Evolutionary conservation across 2,797 vertebrate genomes (phyloP), one percentile per base, ranked within the genome.

Genomic region (Spatula versicolor): DNA sequence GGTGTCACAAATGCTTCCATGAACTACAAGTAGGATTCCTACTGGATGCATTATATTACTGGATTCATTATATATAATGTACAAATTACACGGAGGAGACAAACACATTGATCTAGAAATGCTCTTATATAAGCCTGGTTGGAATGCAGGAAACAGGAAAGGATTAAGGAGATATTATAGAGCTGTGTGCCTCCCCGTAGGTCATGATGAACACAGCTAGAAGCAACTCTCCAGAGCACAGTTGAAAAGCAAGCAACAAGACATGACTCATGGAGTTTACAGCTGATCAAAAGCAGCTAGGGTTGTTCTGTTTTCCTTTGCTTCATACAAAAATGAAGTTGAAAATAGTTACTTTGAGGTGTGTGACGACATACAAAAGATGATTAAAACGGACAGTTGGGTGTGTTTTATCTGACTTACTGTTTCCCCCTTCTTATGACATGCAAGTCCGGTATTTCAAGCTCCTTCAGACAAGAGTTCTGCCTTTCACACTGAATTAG

Each of bases 81-180:
- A 75, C 45, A 96, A 93, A 95, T 88, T 86, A 92, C n/a, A 73
- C 2, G 4, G 10, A 68, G 69, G 33, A 89, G 31, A 66, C 37
- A 92, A 94, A 93, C 73, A 83, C 45, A 77, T 6, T 23, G 41
- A 95, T 91, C 45, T 58, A 69, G 63, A 78, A 91, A 59, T 45
- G 45, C n/a, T 62, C 54, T 52, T 92, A 33, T 86, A 93, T 92
- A 95, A 39, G 19, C 41, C 25, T 55, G 48, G 7, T 0, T 89
- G 87, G 92, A 96, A 93, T 94, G 92, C 92, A 94, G 92, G 93
- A 96, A 96, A 56, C 86, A 94, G 94, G 95, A 96, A 92, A 94
- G 85, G 87, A 92, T 87, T 95, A 90, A 85, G 30, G 25, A 62
- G 64, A 88, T 91, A 94, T 75, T 93, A 87, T 12, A 68, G 82